phyloP scores from a whole-genome alignment of 2,797 vertebrate genomes.

The Menidia menidia region DNA sequence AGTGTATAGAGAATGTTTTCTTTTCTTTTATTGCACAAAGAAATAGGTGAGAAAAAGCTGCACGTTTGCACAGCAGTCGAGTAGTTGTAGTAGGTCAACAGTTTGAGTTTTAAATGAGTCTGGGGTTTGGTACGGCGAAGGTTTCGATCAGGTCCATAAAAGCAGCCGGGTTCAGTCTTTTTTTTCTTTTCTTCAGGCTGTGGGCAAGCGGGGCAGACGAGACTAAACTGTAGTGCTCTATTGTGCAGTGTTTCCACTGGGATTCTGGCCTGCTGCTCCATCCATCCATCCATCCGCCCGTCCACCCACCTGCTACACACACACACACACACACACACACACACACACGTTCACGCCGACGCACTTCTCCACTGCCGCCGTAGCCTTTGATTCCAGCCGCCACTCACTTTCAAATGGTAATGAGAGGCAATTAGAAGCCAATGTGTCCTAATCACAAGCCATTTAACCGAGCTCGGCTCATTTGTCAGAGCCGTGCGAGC shows the following conservation, averaged over 20 bases:
- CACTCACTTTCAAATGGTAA: constrained; percentile 83
- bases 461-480: constrained; percentile 76
- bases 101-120: constrained; percentile 15
- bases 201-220: constrained; percentile 1
- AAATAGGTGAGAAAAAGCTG: background rate
- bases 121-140: background rate
- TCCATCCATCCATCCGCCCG: constrained; percentile 1
- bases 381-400: constrained; percentile 74
- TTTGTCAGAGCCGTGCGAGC: constrained; percentile 72
- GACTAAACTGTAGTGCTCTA: constrained; percentile 26
- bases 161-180: constrained; percentile 9
- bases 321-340: constrained; percentile 7
- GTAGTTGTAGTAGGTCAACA: constrained; percentile 18
- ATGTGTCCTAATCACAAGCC: constrained; percentile 82
- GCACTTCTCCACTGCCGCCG: constrained; percentile 49
- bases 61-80: constrained; percentile 22
- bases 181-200: constrained; percentile 1
- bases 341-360: constrained; percentile 1
- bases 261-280: constrained; percentile 34
- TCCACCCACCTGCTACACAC: constrained; percentile 2
- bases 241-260: constrained; percentile 34
- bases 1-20: too few species aligned
- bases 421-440: constrained; percentile 82
- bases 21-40: background rate
- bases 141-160: background rate